Base-by-base conservation (phyloP, 2,888 invertebrate species). In the Petrolisthes cinctipes region DNA sequence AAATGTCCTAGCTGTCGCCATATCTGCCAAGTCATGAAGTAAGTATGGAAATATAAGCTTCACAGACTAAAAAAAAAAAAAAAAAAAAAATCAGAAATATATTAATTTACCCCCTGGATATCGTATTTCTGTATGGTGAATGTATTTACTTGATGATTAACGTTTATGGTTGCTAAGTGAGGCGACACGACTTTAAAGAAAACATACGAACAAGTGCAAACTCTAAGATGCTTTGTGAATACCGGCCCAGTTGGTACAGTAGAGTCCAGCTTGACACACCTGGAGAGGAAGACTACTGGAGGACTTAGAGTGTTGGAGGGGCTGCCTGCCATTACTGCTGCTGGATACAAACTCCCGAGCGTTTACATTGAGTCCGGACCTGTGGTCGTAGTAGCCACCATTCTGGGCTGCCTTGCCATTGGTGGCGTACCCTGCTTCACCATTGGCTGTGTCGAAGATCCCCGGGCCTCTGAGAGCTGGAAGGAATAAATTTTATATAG, bases 341-440 rank as follows among this genome's bases (percentile, higher is more conserved):
- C 86, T 66, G 23, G 87, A 88, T 23, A 90, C 96, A 94, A 97
- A 97, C 94, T 97, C 97, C 94, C 97, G 97, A 89, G 97, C 97
- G 94, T 97, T 96, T 91, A 96, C 97, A 93, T 97, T 97, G 92
- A 97, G 94, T 93, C 95, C 95, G 93, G 93, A 93, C 71, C 61
- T 82, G 9, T n/a, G 56, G 66, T 80, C 76, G 51, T n/a, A 6
- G 53, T 56, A 66, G 56, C 61, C 51, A 68, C 86, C 86, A 66
- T 88, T 88, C 66, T 84, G 84, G n/a, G 82, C 37, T 20, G 56
- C 37, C 71, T 86, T 89, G 6, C 86, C 89, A 54, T 85, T 86
- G 37, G 37, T 37, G 37, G 37, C 37, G 75, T 66, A 78, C 17
- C 78, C 68, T 14, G 75, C 57, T 6, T 89, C 89, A 7, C 86